Conservation (phyloP, 2,797 vertebrate species). For the Pipistrellus nathusii region DNA sequence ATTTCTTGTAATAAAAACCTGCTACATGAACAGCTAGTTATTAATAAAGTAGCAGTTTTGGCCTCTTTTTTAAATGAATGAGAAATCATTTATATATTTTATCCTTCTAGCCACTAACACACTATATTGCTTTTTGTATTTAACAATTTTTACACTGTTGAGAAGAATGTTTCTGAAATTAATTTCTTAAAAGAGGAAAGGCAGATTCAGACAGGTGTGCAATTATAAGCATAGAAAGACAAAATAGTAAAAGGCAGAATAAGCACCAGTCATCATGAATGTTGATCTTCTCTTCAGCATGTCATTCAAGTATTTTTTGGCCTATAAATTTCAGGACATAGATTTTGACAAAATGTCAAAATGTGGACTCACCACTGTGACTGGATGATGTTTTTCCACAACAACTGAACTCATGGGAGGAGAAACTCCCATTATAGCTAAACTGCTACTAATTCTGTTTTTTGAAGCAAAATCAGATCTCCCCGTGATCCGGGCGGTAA, state of each 20-base stretch:
- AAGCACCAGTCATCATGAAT: not conserved
- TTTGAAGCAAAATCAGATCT: constrained; percentile 88
- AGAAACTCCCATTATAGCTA: constrained; percentile 93
- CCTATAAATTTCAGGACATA: not conserved
- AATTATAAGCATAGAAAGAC: not conserved
- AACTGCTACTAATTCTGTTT: constrained; percentile 86
- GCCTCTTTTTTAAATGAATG: not conserved
- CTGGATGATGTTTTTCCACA: constrained; percentile 96
- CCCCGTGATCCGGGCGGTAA: constrained; percentile 93
- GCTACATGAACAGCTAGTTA: not conserved
- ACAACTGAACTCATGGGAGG: constrained; percentile 95
- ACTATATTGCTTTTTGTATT: not conserved
- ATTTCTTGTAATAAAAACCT: not conserved
- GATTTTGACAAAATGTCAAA: constrained; percentile 8
- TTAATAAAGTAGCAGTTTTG: not conserved
- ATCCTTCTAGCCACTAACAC: not conserved
- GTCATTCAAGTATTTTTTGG: not conserved
- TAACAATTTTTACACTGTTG: constrained; percentile 16
- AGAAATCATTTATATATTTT: constrained; percentile 49
- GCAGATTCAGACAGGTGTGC: not conserved
- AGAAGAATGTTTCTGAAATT: constrained; percentile 25
- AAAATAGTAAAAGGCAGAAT: not conserved
- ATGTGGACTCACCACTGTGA: constrained; percentile 91
- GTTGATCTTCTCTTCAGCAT: not conserved
- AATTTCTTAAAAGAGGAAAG: constrained; percentile 23